Evolutionary conservation across 2,797 vertebrate genomes (phyloP).

Genomic region (Betta splendens): DNA sequence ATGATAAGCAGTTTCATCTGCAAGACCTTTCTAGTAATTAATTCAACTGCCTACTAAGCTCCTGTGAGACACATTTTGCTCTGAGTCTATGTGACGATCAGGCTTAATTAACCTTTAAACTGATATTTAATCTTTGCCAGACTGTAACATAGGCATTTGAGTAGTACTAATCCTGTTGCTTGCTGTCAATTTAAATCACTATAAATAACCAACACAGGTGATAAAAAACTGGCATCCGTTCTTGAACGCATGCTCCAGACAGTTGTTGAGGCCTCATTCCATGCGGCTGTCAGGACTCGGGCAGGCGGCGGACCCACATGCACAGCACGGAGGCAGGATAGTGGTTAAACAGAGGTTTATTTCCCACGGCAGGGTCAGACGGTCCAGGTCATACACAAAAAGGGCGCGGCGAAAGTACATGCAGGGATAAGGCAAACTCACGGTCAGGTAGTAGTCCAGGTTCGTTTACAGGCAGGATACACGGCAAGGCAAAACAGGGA

Average conservation of each 20-base stretch:
- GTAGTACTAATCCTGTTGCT: constrained; percentile 47
- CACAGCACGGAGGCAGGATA: too few relatives aligned
- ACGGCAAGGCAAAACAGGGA: too few relatives aligned
- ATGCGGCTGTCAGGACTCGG: too few relatives aligned
- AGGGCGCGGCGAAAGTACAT: too few relatives aligned
- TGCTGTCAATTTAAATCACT: constrained; percentile 43
- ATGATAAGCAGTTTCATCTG: constrained; percentile 55
- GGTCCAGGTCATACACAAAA: too few relatives aligned
- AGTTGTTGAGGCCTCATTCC: constrained; percentile 10
- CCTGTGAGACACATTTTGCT: constrained; percentile 55
- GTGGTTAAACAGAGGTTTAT: too few relatives aligned
- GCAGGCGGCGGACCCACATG: too few relatives aligned
- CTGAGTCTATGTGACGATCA: constrained; percentile 58
- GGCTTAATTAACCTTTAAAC: constrained; percentile 75
- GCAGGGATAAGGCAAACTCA: too few relatives aligned
- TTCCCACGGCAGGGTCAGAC: too few relatives aligned
- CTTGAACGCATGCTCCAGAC: constrained; percentile 17
- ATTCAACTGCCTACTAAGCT: constrained; percentile 54
- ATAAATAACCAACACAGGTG: constrained; percentile 53
- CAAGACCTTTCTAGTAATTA: constrained; percentile 65
- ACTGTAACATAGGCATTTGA: constrained; percentile 44
- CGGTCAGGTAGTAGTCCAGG: too few relatives aligned
- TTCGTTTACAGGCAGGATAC: too few relatives aligned
- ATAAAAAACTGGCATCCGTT: constrained; percentile 14
- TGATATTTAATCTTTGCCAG: constrained; percentile 75